Evolutionary conservation across 37 sponge, comb jelly and placozoan genomes (phyloP).

Genomic region (Halichondria panicea): DNA sequence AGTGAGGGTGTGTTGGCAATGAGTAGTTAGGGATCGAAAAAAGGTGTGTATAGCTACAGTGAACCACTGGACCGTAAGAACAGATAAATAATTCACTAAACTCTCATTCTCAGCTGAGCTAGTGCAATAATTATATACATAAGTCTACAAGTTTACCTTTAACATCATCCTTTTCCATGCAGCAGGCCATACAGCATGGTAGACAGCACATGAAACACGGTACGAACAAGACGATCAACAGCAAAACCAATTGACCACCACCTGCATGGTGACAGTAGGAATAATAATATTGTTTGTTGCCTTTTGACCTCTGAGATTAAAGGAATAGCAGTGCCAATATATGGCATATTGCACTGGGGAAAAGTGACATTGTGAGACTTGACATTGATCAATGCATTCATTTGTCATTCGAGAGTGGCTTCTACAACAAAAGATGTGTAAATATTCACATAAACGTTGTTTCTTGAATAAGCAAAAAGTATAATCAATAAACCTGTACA

Average conservation of each 20-base stretch:
- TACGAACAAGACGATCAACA: background rate
- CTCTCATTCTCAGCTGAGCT: background rate
- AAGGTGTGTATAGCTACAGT: no score
- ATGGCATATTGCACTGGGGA: background rate
- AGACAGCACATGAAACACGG: slow-evolving; percentile 40
- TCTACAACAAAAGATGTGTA: no score
- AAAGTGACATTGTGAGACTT: no score
- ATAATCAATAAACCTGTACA: no score
- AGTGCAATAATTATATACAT: background rate
- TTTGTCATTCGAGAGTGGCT: no score
- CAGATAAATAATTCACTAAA: background rate
- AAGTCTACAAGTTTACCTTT: slow-evolving; percentile 24
- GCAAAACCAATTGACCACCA: slow-evolving; percentile 27
- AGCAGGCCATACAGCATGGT: slow-evolving; percentile 36
- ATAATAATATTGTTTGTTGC: no score
- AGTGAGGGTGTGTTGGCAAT: background rate
- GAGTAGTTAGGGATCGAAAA: background rate
- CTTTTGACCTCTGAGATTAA: no score
- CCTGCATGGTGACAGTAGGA: background rate
- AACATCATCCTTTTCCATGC: slow-evolving; percentile 30
- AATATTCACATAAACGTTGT: no score
- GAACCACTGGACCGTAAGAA: background rate
- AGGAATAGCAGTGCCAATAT: no score
- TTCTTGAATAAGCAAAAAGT: no score
- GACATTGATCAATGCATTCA: no score